Evolutionary conservation across 2,113 vertebrate genomes (phyloP).

Genomic region (Paramormyrops kingsleyae): DNA sequence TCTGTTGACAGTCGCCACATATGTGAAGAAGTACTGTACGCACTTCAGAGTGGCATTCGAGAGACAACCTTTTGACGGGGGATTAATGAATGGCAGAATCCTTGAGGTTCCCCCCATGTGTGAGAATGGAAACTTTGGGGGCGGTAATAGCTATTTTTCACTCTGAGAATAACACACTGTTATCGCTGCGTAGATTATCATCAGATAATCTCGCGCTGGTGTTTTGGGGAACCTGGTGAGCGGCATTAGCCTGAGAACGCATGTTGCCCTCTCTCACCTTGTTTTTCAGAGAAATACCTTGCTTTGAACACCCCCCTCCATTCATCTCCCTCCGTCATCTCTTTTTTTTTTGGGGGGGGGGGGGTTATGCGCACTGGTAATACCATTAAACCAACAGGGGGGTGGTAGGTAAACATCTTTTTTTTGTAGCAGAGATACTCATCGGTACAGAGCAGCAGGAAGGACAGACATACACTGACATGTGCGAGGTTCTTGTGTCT

Average conservation of each 20-base stretch:
- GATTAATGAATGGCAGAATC: conserved; percentile 43
- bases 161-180: not conserved
- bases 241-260: not conserved
- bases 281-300: not conserved
- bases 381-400: not conserved
- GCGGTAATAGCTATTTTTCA: conserved; percentile 5
- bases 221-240: not conserved
- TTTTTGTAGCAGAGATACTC: not conserved
- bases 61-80: conserved; percentile 32
- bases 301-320: not conserved
- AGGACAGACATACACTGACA: not conserved
- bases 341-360: not conserved
- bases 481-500: not conserved
- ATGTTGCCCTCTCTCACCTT: not conserved
- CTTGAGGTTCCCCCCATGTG: conserved; percentile 26
- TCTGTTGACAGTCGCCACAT: not conserved
- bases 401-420: not conserved
- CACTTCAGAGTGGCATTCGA: not conserved
- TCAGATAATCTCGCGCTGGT: not conserved
- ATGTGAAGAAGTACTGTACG: not conserved
- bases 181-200: not conserved
- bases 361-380: not conserved
- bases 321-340: not conserved
- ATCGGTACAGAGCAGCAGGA: not conserved
- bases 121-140: conserved; percentile 39